These are phyloP conservation scores for Palaemon carinicauda DNA, from an alignment of 1,140 invertebrate genomes.

Conservation along the genomic window DNA sequence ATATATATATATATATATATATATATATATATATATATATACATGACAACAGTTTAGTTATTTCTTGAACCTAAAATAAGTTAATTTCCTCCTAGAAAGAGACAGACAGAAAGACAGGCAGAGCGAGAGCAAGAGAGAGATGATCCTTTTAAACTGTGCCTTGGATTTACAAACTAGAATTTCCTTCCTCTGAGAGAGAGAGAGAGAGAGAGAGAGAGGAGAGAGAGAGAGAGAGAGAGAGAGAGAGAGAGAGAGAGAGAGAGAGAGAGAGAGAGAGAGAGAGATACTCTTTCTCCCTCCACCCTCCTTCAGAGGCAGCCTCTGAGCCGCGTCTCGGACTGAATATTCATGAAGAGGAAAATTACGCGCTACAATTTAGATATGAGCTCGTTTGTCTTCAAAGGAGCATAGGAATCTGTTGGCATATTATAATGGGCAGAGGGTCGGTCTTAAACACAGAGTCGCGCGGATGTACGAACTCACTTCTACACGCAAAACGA, in stretches of 20 bases:
- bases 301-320: background rate
- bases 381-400: conserved; percentile 55
- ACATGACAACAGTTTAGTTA: background rate
- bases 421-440: conserved; percentile 51
- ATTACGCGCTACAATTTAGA: conserved; percentile 56
- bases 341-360: conserved; percentile 52
- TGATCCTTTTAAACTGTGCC: background rate
- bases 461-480: background rate
- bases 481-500: background rate
- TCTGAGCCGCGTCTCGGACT: conserved; percentile 14
- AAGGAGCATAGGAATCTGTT: conserved; percentile 40
- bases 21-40: too few species aligned
- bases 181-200: too few species aligned
- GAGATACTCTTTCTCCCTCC: background rate
- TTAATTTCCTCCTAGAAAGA: too few species aligned
- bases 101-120: conserved; percentile 13
- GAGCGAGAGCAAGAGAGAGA: conserved; percentile 15
- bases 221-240: background rate
- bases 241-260: background rate
- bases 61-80: background rate
- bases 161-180: background rate
- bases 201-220: background rate
- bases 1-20: too few species aligned
- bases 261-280: background rate
- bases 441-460: conserved; percentile 15